These are phyloP conservation scores for Sepiola atlantica DNA, from an alignment of 2,888 invertebrate species.

Conservation along the genomic window DNA sequence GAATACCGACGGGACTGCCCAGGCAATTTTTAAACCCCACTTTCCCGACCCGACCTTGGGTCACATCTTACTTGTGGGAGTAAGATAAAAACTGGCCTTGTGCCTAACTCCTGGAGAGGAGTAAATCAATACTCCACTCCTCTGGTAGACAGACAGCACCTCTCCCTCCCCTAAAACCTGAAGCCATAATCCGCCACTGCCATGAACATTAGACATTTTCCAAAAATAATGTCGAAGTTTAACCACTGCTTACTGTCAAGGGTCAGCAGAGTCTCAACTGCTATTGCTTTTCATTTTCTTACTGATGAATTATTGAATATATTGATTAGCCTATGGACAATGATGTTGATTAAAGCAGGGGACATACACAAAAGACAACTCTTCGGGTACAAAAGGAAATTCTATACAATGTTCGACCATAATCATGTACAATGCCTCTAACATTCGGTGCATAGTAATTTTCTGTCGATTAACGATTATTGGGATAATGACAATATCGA, in stretches of 20 bases:
- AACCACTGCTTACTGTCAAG: not conserved
- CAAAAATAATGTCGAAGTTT: not conserved
- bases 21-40: too few relatives aligned
- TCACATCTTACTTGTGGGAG: too few relatives aligned
- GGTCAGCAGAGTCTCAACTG: not conserved
- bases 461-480: not conserved
- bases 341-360: not conserved
- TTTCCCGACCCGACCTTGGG: too few relatives aligned
- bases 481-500: not conserved
- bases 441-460: not conserved
- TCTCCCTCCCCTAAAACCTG: too few relatives aligned
- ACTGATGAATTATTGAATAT: slow-evolving; percentile 11
- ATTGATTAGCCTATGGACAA: not conserved
- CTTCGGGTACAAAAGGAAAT: not conserved
- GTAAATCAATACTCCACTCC: too few relatives aligned
- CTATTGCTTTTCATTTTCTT: slow-evolving; percentile 16
- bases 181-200: not conserved
- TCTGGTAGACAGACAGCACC: too few relatives aligned
- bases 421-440: slow-evolving; percentile 19
- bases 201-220: not conserved
- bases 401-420: not conserved
- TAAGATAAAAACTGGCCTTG: too few relatives aligned
- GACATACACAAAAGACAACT: not conserved
- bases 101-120: too few relatives aligned
- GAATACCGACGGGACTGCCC: too few relatives aligned